Evolutionary conservation across 2,797 vertebrate genomes (phyloP).

Genomic region (Crocidura indochinensis): DNA sequence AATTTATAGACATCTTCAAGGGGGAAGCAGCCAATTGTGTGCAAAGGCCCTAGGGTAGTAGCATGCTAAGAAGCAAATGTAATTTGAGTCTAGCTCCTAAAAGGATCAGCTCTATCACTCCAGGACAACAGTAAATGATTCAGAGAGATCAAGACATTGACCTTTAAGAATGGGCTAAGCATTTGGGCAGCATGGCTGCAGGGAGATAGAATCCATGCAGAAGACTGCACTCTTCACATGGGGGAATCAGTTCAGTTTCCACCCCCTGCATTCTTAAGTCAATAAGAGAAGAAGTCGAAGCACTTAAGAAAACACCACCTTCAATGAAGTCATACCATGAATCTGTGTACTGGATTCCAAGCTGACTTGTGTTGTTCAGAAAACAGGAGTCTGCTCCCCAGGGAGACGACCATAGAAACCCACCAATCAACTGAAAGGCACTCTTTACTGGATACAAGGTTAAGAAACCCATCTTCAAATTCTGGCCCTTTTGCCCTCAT

Average conservation of each 20-base stretch:
- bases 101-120: background rate
- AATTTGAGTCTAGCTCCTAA: background rate
- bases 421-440: no score
- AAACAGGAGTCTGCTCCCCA: background rate
- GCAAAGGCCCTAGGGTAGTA: background rate
- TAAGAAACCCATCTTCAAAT: background rate
- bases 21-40: background rate
- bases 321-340: slow-evolving; percentile 33
- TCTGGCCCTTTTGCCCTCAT: background rate
- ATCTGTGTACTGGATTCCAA: background rate
- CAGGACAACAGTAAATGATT: background rate
- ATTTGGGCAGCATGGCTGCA: background rate
- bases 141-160: background rate
- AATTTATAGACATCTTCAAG: background rate
- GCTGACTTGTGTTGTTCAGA: background rate
- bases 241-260: background rate
- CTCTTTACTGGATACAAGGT: background rate
- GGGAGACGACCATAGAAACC: background rate
- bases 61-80: background rate
- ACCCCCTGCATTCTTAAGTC: background rate
- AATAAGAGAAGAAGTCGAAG: slow-evolving; percentile 12
- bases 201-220: background rate
- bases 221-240: background rate
- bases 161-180: background rate
- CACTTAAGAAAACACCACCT: background rate